Base-by-base conservation (phyloP, 2,797 vertebrate species). In the Sebastes glaucus region DNA sequence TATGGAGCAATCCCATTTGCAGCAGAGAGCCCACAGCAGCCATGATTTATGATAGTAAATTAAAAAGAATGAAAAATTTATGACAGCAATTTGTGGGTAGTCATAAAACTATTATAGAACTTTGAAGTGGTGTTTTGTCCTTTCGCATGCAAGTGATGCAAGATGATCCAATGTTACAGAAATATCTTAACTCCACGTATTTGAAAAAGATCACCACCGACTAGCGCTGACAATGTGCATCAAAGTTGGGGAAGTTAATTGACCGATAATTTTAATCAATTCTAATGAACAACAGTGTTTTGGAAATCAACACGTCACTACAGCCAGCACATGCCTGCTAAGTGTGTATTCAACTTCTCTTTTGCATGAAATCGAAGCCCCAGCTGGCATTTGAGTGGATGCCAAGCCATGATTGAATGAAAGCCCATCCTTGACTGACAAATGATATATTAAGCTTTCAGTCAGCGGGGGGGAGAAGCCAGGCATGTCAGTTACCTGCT, bases 381-480 rank as follows among this genome's bases (percentile, higher is more conserved):
- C 83, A 77, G 90, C 89, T 93, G 92, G 90, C 91, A 93, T 94
- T 88, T 94, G 93, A 93, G 87, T 87, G 89, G 92, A 92, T 89
- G 92, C 93, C 93, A 91, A 82, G 88, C 84, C 89, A 87, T 95
- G 93, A 94, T 93, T 95, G 95, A 96, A 95, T 94, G 95, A 95
- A 96, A 94, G 94, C 90, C 93, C 94, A 95, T 95, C 94, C 93
- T 92, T 96, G 94, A 96, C 95, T 95, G 95, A 95, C 94, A 95
- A 96, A 95, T 96, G 93, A 96, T 95, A 95, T 94, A 96, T 96
- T 96, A 95, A 95, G 95, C 95, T 95, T 96, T 95, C 95, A 92
- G 94, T 94, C 95, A 92, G 94, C 88, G 72, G 87, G 63, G 89
- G 92, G 89, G 84, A 72, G 93, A 78, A 88, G 92, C 88, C 91